These are phyloP conservation scores for Chromis chromis DNA, from an alignment of 2,797 vertebrate genomes.

Conservation along the genomic window DNA sequence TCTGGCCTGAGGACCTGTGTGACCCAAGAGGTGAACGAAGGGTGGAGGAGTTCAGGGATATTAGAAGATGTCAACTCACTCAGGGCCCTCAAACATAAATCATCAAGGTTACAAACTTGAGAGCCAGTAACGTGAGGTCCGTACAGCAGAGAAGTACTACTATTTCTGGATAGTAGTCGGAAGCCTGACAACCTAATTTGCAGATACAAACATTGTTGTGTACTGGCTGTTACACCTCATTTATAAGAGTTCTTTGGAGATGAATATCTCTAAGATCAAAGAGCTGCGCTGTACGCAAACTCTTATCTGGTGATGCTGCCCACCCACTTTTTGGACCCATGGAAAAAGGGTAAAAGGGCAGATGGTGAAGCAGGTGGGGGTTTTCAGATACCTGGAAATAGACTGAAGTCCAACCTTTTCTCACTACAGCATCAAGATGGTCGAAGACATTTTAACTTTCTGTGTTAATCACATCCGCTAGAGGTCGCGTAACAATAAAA, in stretches of 20 bases:
- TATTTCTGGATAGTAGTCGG: conserved; percentile 16
- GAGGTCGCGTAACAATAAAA: background rate
- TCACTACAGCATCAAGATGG: background rate
- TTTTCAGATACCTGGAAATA: background rate
- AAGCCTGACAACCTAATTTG: background rate
- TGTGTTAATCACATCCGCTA: too few relatives aligned
- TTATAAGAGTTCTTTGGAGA: background rate
- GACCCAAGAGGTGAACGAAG: conserved; percentile 4
- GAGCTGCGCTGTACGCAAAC: background rate
- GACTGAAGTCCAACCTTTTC: background rate
- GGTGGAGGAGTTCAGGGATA: conserved; percentile 11
- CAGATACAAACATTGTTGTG: background rate
- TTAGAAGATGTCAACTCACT: conserved; percentile 1
- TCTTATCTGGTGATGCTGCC: conserved; percentile 9
- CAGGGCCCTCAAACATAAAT: conserved; percentile 1
- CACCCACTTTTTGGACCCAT: background rate
- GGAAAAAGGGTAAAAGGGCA: conserved; percentile 6
- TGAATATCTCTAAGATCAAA: conserved; percentile 23
- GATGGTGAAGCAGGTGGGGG: conserved; percentile 3
- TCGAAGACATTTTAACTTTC: too few relatives aligned
- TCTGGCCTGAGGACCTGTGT: conserved; percentile 8
- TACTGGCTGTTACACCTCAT: conserved; percentile 1
- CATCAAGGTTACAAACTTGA: background rate
- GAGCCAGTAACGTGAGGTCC: background rate
- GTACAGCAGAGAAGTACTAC: background rate